Evolutionary conservation across 2,113 vertebrate genomes (phyloP).

Genomic region (Tetrao urogallus): DNA sequence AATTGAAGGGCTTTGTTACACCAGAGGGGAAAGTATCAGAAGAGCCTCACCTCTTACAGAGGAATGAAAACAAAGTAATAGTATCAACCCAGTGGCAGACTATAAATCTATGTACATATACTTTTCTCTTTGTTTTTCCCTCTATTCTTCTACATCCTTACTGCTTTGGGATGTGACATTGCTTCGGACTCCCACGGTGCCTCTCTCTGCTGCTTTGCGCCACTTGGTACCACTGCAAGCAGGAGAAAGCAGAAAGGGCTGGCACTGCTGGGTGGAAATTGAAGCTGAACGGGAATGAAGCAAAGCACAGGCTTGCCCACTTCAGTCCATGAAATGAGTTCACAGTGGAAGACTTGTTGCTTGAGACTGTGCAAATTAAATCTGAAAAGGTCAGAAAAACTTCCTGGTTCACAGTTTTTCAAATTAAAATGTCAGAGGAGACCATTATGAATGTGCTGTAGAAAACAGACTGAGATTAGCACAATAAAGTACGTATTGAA

Average conservation of each 20-base stretch:
- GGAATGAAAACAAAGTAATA: not conserved
- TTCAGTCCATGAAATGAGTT: not conserved
- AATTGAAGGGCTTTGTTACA: not conserved
- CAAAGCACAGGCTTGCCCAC: not conserved
- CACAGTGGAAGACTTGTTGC: not conserved
- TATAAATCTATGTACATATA: rapidly evolving
- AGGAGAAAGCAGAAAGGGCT: not conserved
- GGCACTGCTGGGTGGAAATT: not conserved
- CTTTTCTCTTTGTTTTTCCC: not conserved
- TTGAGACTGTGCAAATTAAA: not conserved
- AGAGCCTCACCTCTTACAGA: not conserved
- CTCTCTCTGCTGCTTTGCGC: not conserved
- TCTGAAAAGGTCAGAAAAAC: not conserved
- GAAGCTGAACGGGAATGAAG: not conserved
- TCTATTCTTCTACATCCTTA: not conserved
- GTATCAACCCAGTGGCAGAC: too few relatives aligned
- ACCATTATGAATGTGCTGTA: not conserved
- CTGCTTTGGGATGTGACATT: not conserved
- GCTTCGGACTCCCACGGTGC: not conserved
- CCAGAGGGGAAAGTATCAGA: not conserved
- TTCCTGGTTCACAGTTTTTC: not conserved
- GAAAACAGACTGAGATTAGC: not conserved
- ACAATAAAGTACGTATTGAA: not conserved
- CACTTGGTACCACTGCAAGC: not conserved
- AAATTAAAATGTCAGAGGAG: not conserved